Evolutionary conservation across 2,888 invertebrate genomes (phyloP).

Genomic region (Lordiphosa andalusiaca): DNA sequence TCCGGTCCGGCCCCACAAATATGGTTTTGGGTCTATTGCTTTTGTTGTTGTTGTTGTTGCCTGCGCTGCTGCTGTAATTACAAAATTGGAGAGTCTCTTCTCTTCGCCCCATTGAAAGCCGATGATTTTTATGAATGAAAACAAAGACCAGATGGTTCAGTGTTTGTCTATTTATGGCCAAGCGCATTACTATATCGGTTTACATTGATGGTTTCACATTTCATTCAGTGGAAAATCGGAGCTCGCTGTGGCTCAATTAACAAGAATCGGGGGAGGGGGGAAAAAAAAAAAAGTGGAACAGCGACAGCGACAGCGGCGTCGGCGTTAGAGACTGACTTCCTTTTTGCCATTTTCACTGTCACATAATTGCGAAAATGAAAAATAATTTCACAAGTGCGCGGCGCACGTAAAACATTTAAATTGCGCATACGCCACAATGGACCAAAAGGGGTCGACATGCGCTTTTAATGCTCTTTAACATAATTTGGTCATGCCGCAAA

Average conservation of each 20-base stretch:
- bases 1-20: conserved; percentile 17
- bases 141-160: conserved; percentile 42
- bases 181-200: conserved; percentile 42
- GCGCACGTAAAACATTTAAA: conserved; percentile 32
- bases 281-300: conserved; percentile 65
- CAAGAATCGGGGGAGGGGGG: conserved; percentile 52
- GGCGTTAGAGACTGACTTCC: conserved; percentile 47
- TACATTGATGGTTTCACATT: conserved; percentile 61
- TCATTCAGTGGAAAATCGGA: conserved; percentile 64
- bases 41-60: conserved; percentile 10
- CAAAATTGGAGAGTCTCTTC: conserved; percentile 55
- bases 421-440: conserved; percentile 43
- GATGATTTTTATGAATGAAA: conserved; percentile 68
- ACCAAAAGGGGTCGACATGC: conserved; percentile 18
- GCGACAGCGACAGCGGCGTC: conserved; percentile 14
- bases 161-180: conserved; percentile 56
- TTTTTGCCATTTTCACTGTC: conserved; percentile 34
- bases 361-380: conserved; percentile 25
- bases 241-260: conserved; percentile 53
- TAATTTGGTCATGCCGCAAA: conserved; percentile 38
- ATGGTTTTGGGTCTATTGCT: conserved; percentile 41
- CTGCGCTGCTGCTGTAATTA: conserved; percentile 58
- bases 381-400: conserved; percentile 30
- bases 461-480: conserved; percentile 34
- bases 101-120: conserved; percentile 50